These are phyloP conservation scores for Drosophila macrospina DNA, from an alignment of 2,888 invertebrate genomes.

Conservation along the genomic window DNA sequence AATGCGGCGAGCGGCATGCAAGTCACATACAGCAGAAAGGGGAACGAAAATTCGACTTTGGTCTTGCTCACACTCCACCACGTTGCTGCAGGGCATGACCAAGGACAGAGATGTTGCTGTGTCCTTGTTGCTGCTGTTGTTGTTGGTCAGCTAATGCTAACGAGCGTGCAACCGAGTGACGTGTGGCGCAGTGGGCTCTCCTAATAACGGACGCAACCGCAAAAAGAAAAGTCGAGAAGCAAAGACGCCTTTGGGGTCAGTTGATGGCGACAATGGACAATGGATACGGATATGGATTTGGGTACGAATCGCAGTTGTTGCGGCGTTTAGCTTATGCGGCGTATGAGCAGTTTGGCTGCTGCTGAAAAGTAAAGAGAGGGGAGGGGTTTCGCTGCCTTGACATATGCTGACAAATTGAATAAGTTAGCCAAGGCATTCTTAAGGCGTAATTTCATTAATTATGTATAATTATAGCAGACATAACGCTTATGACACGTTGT, in stretches of 20 bases:
- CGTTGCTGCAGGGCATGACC: conserved; percentile 43
- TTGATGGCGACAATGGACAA: conserved; percentile 52
- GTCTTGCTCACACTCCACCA: conserved; percentile 8
- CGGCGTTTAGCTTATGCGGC: conserved; percentile 6
- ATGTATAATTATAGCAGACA: conserved; percentile 58
- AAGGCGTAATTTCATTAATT: conserved; percentile 70
- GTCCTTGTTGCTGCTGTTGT: conserved; percentile 26
- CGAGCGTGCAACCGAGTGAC: conserved; percentile 54
- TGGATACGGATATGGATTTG: neutral
- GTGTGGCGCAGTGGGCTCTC: conserved; percentile 47
- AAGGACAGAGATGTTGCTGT: conserved; percentile 23
- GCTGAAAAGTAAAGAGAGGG: neutral
- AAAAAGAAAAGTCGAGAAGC: conserved; percentile 3
- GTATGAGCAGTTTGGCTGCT: conserved; percentile 3
- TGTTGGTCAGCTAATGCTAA: conserved; percentile 64
- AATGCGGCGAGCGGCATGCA: conserved; percentile 59
- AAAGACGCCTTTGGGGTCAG: conserved; percentile 45
- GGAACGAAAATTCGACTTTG: conserved; percentile 37
- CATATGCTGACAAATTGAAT: conserved; percentile 68
- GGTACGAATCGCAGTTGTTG: neutral
- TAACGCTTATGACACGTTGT: conserved; percentile 57
- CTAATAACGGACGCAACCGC: conserved; percentile 51
- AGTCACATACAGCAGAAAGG: conserved; percentile 60
- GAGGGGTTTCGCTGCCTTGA: conserved; percentile 1
- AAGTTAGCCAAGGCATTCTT: conserved; percentile 47